Evolutionary conservation across 1,140 invertebrate genomes (phyloP).

Genomic region (Microplitis mediator): DNA sequence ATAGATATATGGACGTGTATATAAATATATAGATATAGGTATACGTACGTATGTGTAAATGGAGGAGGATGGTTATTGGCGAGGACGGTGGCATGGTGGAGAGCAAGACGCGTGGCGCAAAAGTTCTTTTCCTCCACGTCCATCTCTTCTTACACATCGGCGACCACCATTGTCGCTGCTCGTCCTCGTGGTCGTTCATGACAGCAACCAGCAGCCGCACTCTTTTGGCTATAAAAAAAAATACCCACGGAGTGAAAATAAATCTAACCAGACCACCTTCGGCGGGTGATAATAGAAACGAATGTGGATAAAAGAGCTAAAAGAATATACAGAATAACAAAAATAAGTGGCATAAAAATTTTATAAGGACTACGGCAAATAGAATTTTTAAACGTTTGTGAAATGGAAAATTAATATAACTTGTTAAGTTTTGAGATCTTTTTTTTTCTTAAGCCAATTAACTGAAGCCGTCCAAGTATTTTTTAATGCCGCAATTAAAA

Average conservation of each 20-base stretch:
- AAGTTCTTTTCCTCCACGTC: too few relatives aligned
- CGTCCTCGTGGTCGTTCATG: not conserved
- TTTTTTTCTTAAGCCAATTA: not conserved
- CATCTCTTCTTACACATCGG: too few relatives aligned
- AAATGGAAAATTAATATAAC: not conserved
- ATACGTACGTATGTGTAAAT: not conserved
- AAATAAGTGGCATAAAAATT: not conserved
- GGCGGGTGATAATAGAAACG: constrained; percentile 58
- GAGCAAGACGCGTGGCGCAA: too few relatives aligned
- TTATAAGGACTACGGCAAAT: not conserved
- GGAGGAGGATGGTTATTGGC: not conserved
- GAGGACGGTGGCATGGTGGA: too few relatives aligned
- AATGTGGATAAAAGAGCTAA: constrained; percentile 37
- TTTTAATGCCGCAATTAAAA: not conserved
- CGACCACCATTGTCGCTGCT: constrained; percentile 3
- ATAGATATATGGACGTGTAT: not conserved
- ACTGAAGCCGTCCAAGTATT: not conserved
- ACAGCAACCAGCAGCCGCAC: constrained; percentile 40
- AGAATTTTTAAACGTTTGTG: not conserved
- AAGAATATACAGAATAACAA: not conserved
- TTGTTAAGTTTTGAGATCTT: not conserved
- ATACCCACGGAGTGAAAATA: constrained; percentile 60
- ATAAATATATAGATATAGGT: constrained; percentile 1
- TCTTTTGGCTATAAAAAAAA: constrained; percentile 52
- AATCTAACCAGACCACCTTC: constrained; percentile 52